A percentile compares a stretch with the other conserved stretches of the same genome.
Evolutionary conservation across 92 coral and sea anemone species (phyloP).

Genomic region (Epizoanthus rinbou): DNA sequence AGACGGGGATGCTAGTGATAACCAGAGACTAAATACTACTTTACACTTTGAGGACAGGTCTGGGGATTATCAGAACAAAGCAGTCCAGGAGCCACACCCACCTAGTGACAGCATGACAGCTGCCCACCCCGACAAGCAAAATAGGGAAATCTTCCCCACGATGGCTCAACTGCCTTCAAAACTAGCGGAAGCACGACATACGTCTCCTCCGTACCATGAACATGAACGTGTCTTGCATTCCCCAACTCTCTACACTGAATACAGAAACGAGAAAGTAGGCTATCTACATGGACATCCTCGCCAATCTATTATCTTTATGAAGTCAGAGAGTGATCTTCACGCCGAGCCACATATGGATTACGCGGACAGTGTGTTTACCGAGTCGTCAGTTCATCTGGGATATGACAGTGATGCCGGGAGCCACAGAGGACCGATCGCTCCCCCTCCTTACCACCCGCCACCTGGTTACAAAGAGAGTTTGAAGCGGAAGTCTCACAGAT

Average conservation of each 20-base stretch:
- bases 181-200: neutral
- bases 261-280: constrained; percentile 33
- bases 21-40: neutral
- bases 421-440: constrained; percentile 40
- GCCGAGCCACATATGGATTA: constrained; percentile 62
- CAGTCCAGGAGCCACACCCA: neutral
- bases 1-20: neutral
- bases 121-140: neutral
- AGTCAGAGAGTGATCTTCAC: constrained; percentile 40
- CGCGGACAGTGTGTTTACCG: constrained; percentile 73
- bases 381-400: constrained; percentile 33
- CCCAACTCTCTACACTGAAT: constrained; percentile 40
- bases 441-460: constrained; percentile 73
- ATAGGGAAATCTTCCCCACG: neutral
- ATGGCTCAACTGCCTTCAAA: neutral
- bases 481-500: constrained; percentile 57
- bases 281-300: constrained; percentile 48
- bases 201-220: neutral
- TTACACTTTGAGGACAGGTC: neutral
- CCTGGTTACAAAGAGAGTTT: constrained; percentile 69
- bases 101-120: neutral
- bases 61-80: neutral
- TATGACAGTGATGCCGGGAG: constrained; percentile 38
- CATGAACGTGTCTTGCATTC: neutral
- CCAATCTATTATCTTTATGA: constrained; percentile 50